A percentile compares a stretch with the other conserved stretches of the same genome.
Evolutionary conservation across 2,888 invertebrate genomes (phyloP).

Genomic region (Epistrophella euchroma): DNA sequence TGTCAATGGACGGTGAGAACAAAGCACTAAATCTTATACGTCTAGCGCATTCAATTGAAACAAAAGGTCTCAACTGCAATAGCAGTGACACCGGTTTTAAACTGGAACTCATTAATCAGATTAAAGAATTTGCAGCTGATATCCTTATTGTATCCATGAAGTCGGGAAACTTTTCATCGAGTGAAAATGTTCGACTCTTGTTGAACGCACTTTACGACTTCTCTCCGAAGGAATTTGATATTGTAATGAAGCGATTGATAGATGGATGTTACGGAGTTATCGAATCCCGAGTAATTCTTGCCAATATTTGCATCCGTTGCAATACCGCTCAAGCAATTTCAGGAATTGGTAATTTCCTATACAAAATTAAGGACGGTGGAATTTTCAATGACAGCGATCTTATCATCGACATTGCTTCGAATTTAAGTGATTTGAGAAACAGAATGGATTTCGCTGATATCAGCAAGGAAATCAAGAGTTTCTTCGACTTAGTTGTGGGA

Average conservation of each 20-base stretch:
- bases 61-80: neutral
- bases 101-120: neutral
- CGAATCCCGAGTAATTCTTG: neutral
- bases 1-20: neutral
- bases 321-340: slow-evolving; percentile 29
- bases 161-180: neutral
- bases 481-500: slow-evolving; percentile 17
- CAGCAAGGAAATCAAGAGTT: neutral
- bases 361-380: slow-evolving; percentile 1
- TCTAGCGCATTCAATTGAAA: neutral
- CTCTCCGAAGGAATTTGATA: slow-evolving; percentile 9
- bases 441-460: slow-evolving; percentile 3
- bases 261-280: neutral
- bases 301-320: slow-evolving; percentile 10
- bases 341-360: slow-evolving; percentile 14
- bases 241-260: slow-evolving; percentile 27
- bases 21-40: neutral
- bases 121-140: neutral
- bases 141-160: neutral
- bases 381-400: neutral
- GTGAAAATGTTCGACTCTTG: neutral
- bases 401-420: slow-evolving; percentile 19
- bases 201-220: slow-evolving; percentile 11
- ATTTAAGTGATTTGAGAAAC: neutral
- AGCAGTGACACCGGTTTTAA: neutral